A percentile compares a stretch with the other conserved stretches of the same genome.
Evolutionary conservation across 2,113 vertebrate genomes (phyloP).

Genomic region (Zosterops pallidus): DNA sequence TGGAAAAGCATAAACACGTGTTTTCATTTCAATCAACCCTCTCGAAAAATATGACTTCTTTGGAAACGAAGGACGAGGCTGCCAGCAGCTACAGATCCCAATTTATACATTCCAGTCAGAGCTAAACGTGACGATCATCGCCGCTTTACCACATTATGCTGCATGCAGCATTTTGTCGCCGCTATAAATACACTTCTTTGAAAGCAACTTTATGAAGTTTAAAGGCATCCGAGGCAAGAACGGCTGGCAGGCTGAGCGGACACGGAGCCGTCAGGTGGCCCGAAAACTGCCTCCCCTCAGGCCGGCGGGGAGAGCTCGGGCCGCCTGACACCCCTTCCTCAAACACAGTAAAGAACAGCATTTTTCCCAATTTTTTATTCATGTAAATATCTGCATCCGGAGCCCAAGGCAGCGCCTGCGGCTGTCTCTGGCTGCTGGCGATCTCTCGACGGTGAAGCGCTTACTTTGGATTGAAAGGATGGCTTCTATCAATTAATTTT

Average conservation of each 20-base stretch:
- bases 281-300: neutral
- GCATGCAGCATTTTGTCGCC: neutral
- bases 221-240: neutral
- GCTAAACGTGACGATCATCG: neutral
- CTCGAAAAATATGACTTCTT: constrained; percentile 1
- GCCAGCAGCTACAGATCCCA: neutral
- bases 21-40: constrained; percentile 36
- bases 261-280: neutral
- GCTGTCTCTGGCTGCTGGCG: neutral
- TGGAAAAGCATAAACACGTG: constrained; percentile 31
- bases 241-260: neutral
- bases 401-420: neutral
- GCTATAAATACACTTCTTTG: neutral
- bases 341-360: neutral
- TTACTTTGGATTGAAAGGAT: constrained; percentile 21
- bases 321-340: neutral
- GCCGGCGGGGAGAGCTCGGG: neutral
- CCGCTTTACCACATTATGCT: neutral
- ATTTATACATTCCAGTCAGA: constrained; percentile 12
- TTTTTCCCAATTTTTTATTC: neutral
- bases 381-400: neutral
- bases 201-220: constrained; percentile 49
- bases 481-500: constrained; percentile 62
- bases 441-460: neutral
- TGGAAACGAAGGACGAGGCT: constrained; percentile 20